These are phyloP conservation scores for Phalacrocorax pelagicus DNA, from an alignment of 2,113 vertebrate species.

Conservation along the genomic window DNA sequence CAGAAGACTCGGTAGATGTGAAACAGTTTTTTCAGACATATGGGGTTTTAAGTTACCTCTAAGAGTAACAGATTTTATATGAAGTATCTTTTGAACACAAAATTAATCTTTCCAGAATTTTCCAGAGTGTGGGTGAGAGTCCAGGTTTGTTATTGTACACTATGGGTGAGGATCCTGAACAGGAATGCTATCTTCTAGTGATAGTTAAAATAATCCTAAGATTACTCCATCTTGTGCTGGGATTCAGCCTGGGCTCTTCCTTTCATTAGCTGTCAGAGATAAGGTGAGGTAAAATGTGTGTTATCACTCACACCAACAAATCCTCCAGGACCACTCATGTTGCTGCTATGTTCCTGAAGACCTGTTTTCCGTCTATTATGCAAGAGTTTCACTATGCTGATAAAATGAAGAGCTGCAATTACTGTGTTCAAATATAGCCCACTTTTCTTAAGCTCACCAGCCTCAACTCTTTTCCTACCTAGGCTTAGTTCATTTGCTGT, in stretches of 20 bases:
- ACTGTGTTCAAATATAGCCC: background rate
- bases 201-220: background rate
- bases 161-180: background rate
- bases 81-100: background rate
- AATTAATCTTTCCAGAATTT: background rate
- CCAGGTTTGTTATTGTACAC: background rate
- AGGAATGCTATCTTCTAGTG: background rate
- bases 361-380: background rate
- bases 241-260: background rate
- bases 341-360: background rate
- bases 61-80: background rate
- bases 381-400: background rate
- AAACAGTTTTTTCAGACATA: background rate
- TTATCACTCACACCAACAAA: background rate
- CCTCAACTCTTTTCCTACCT: background rate
- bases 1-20: background rate
- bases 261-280: background rate
- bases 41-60: background rate
- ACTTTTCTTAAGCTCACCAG: background rate
- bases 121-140: background rate
- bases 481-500: background rate
- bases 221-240: background rate
- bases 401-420: slow-evolving; percentile 4
- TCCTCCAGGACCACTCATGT: background rate
- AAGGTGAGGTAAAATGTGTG: background rate